A percentile compares a stretch with the other conserved stretches of the same genome.
These are phyloP conservation scores for Oligia latruncula DNA, from an alignment of 2,888 invertebrate genomes.

Conservation along the genomic window DNA sequence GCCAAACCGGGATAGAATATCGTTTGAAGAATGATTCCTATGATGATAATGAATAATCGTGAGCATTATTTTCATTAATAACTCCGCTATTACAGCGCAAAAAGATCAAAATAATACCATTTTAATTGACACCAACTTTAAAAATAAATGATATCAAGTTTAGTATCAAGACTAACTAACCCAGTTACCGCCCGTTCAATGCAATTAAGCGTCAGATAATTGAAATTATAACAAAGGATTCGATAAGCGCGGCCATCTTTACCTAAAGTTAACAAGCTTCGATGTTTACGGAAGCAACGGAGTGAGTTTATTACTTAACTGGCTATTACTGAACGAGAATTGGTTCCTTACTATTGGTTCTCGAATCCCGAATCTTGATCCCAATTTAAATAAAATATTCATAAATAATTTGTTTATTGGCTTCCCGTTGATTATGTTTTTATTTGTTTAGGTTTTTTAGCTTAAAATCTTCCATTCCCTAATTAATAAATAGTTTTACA, in stretches of 20 bases:
- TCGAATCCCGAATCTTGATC: conserved; percentile 15
- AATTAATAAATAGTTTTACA: not conserved
- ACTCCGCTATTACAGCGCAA: no score
- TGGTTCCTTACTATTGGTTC: conserved; percentile 51
- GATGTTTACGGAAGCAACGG: conserved; percentile 61
- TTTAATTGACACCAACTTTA: conserved; percentile 7
- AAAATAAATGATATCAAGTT: conserved; percentile 4
- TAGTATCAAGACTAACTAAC: conserved; percentile 7
- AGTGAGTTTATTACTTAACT: conserved; percentile 68
- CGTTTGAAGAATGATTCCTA: not conserved
- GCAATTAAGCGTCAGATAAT: conserved; percentile 43
- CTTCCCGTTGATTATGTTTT: not conserved
- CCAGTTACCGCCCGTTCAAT: conserved; percentile 15
- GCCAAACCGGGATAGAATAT: not conserved
- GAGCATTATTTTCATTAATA: not conserved
- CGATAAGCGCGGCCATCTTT: conserved; percentile 54
- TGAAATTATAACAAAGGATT: conserved; percentile 54
- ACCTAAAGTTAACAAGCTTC: conserved; percentile 63
- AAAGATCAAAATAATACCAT: not conserved
- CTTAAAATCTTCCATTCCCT: not conserved
- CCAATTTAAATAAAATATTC: not conserved
- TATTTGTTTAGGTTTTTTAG: no score
- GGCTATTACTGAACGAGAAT: conserved; percentile 64
- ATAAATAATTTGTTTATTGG: not conserved
- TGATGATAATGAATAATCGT: not conserved